Evolutionary conservation across 2,113 vertebrate species (phyloP).

Genomic region (Corvus hawaiiensis): DNA sequence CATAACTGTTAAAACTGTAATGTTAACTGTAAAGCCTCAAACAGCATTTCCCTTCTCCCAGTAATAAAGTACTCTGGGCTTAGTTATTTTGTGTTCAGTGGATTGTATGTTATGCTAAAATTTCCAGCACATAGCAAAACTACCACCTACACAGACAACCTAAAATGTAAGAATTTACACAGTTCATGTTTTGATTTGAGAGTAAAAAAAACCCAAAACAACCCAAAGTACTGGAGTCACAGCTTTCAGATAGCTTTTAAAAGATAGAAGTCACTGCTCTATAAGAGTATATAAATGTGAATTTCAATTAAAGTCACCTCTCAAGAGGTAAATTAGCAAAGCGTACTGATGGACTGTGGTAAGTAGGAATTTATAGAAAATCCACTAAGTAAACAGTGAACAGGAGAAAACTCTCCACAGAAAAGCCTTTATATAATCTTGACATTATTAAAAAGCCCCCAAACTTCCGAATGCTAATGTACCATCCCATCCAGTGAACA

Average conservation of each 20-base stretch:
- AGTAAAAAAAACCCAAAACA: not conserved
- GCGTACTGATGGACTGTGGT: fast-evolving
- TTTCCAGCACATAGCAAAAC: not conserved
- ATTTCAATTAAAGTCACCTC: not conserved
- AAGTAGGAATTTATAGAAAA: not conserved
- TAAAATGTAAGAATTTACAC: not conserved
- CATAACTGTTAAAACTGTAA: not conserved
- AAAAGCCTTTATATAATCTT: not conserved
- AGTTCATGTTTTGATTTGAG: not conserved
- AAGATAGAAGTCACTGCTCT: not conserved
- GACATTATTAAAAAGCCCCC: not conserved
- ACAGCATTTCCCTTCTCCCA: not conserved
- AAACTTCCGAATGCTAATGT: not conserved
- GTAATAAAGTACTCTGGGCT: constrained; percentile 28
- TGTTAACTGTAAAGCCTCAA: constrained; percentile 10
- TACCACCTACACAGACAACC: not conserved
- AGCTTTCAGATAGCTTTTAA: not conserved
- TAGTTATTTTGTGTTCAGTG: not conserved
- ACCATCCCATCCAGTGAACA: not conserved
- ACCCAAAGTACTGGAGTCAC: not conserved
- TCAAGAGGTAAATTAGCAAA: not conserved
- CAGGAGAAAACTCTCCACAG: not conserved
- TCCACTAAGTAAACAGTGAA: not conserved
- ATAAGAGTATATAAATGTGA: not conserved
- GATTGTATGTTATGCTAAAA: not conserved